A percentile compares a stretch with the other conserved stretches of the same genome.
Evolutionary conservation across 2,888 invertebrate species (phyloP).

Genomic region (Polia nebulosa): DNA sequence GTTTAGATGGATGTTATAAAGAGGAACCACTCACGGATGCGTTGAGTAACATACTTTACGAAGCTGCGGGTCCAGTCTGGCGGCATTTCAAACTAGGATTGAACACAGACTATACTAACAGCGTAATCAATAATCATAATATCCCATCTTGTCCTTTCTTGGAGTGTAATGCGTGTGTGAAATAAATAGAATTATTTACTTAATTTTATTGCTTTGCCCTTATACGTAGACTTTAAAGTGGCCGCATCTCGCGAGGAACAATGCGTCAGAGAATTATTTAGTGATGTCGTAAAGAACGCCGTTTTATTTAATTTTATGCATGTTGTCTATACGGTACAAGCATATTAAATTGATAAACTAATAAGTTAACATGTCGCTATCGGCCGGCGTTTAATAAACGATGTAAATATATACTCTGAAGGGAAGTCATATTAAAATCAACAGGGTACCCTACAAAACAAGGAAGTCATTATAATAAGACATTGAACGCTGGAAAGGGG

Average conservation of each 20-base stretch:
- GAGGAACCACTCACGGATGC: constrained; percentile 77
- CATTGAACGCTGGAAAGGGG: constrained; percentile 55
- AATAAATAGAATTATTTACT: constrained; percentile 42
- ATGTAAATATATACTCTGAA: background rate
- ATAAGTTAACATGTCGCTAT: background rate
- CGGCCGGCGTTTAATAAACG: background rate
- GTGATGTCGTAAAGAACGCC: constrained; percentile 31
- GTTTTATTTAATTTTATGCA: constrained; percentile 21
- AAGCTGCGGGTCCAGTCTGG: constrained; percentile 76
- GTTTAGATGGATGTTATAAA: constrained; percentile 52
- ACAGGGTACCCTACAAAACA: constrained; percentile 28
- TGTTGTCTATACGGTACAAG: background rate
- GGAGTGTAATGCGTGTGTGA: constrained; percentile 38
- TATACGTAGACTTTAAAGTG: constrained; percentile 36
- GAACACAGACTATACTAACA: constrained; percentile 56
- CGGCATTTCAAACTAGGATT: constrained; percentile 79
- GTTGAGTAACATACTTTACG: constrained; percentile 76
- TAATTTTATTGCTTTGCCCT: constrained; percentile 49
- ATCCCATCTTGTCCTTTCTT: constrained; percentile 55
- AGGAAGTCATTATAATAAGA: constrained; percentile 47
- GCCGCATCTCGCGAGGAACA: constrained; percentile 27
- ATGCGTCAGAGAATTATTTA: constrained; percentile 42
- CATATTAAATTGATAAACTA: constrained; percentile 10
- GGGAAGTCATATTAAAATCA: constrained; percentile 17
- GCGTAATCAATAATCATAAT: constrained; percentile 66